Evolutionary conservation across 2,797 vertebrate species (phyloP).

Genomic region (Megaceryle alcyon): DNA sequence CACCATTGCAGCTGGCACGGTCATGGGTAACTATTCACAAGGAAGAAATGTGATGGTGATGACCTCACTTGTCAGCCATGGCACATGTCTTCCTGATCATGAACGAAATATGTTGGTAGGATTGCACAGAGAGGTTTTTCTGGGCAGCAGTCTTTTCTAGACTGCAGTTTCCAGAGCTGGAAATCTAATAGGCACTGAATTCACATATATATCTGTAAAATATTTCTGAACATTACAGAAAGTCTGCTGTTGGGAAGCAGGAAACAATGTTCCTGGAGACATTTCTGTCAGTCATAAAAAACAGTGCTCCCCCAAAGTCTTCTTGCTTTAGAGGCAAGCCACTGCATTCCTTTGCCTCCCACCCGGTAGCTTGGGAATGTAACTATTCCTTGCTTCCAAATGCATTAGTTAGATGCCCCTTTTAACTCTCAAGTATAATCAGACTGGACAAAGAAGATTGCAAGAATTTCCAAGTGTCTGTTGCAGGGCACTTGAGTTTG

Average conservation of each 20-base stretch:
- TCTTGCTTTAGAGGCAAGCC: background rate
- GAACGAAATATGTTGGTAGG: background rate
- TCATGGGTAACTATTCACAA: background rate
- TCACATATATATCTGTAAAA: background rate
- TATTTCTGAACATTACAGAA: background rate
- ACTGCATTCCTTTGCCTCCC: background rate
- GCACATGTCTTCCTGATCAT: background rate
- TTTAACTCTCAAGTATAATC: background rate
- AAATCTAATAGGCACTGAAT: background rate
- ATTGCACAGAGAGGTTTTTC: background rate
- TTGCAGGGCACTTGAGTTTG: background rate
- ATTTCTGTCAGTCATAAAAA: background rate
- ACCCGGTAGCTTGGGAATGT: background rate
- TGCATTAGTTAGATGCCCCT: background rate
- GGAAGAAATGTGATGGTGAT: background rate
- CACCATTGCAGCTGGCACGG: background rate
- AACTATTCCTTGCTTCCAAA: background rate
- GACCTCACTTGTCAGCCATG: background rate
- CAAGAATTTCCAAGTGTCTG: background rate
- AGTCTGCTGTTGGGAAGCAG: background rate
- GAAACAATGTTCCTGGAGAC: background rate
- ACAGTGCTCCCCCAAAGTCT: accelerated
- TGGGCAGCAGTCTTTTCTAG: background rate
- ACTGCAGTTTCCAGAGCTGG: background rate
- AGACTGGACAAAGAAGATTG: background rate